phyloP scores from a whole-genome alignment of 1,140 invertebrate species.

The Brachystomella parvula region DNA sequence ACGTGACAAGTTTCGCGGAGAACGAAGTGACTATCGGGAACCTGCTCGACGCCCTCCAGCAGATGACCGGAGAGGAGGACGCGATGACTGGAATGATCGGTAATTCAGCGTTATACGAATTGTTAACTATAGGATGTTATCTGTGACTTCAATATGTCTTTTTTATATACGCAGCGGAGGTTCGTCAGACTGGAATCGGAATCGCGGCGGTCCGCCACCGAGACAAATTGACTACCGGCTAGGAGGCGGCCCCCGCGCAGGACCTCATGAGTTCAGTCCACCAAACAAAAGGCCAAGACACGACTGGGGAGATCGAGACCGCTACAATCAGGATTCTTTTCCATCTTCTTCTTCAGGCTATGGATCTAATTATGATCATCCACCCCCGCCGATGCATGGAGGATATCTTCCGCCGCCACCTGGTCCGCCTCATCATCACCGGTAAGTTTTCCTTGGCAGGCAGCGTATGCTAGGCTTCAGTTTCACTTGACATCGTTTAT shows the following conservation, averaged over 20 bases:
- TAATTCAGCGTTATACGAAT: conserved; percentile 10
- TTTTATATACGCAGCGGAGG: too few species aligned
- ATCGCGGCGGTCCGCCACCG: conserved; percentile 18
- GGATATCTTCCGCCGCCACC: conserved; percentile 14
- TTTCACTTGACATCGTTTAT: neutral
- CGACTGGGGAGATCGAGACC: conserved; percentile 29
- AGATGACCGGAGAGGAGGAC: conserved; percentile 31
- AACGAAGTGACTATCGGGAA: conserved; percentile 68
- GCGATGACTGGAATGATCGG: conserved; percentile 35
- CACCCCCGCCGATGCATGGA: conserved; percentile 16
- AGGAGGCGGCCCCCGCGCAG: conserved; percentile 17
- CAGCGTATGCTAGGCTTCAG: neutral
- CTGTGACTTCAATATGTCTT: neutral
- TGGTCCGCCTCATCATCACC: conserved; percentile 17
- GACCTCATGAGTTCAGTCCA: conserved; percentile 38
- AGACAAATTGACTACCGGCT: conserved; percentile 35
- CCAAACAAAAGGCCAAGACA: conserved; percentile 34
- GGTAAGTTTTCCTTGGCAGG: neutral
- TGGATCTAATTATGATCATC: conserved; percentile 25
- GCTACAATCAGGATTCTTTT: conserved; percentile 33
- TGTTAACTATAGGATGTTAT: neutral
- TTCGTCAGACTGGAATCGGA: conserved; percentile 10
- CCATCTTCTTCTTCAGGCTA: conserved; percentile 33
- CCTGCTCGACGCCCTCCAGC: conserved; percentile 42
- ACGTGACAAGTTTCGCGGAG: conserved; percentile 79